Evolutionary conservation across 2,888 invertebrate species (phyloP).

Genomic region (Drosophila mercatorum): DNA sequence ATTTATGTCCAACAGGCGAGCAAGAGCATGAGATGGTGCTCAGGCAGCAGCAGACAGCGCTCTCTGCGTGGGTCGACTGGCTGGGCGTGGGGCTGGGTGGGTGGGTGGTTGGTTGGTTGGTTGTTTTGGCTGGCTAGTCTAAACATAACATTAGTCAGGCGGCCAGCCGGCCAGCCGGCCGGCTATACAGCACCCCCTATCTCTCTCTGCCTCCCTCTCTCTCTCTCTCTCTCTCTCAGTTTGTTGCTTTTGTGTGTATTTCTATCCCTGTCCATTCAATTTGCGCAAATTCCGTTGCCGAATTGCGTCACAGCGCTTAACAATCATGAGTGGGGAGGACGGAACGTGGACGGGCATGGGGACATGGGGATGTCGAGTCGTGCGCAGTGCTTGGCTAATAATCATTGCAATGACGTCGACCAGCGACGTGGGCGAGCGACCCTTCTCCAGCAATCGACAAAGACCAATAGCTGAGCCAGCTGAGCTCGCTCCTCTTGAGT

Average conservation of each 20-base stretch:
- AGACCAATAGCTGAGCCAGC: background rate
- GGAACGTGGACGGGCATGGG: constrained; percentile 3
- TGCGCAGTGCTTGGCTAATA: constrained; percentile 51
- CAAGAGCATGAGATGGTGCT: background rate
- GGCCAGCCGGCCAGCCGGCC: constrained; percentile 25
- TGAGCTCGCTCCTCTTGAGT: constrained; percentile 7
- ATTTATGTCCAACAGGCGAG: constrained; percentile 17
- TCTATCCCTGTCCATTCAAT: constrained; percentile 44
- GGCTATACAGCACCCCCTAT: constrained; percentile 8
- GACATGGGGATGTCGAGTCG: constrained; percentile 32
- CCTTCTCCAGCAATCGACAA: background rate
- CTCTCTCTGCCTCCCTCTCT: background rate
- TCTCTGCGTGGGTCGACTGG: constrained; percentile 34
- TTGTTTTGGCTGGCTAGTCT: background rate
- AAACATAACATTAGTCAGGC: constrained; percentile 19
- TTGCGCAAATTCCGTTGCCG: constrained; percentile 70
- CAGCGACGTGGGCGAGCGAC: constrained; percentile 28
- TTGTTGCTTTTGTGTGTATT: constrained; percentile 8
- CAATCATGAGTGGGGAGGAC: constrained; percentile 63
- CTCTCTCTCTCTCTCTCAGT: background rate
- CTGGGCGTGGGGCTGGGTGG: constrained; percentile 12
- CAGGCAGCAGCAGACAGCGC: background rate
- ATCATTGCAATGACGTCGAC: constrained; percentile 54
- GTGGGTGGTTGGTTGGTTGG: background rate
- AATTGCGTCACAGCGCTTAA: constrained; percentile 69